Conservation (phyloP, 64 coral and sea anemone genomes). For the Stichodactyla mertensii region DNA sequence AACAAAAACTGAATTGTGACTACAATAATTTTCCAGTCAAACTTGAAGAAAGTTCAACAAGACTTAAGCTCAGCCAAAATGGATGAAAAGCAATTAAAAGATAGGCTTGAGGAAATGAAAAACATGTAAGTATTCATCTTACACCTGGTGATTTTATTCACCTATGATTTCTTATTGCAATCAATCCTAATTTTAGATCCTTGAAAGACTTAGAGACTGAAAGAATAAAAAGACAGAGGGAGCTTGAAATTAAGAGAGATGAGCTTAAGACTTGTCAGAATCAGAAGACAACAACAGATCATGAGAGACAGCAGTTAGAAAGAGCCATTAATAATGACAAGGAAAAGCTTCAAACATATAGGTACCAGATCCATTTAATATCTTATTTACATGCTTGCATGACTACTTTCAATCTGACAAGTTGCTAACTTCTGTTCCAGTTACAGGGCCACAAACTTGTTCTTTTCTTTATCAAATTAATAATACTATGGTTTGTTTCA, state of each 20-base stretch:
- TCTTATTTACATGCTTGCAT: too few species aligned
- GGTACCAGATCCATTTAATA: background rate
- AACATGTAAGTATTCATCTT: constrained; percentile 65
- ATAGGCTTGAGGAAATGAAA: constrained; percentile 83
- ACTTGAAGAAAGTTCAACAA: constrained; percentile 59
- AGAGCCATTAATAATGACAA: constrained; percentile 54
- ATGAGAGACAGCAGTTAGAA: constrained; percentile 78
- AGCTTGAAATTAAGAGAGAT: constrained; percentile 60
- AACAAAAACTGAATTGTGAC: too few species aligned
- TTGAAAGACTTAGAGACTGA: constrained; percentile 91
- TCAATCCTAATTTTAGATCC: constrained; percentile 35
- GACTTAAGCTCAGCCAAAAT: constrained; percentile 48
- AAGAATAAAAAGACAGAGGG: constrained; percentile 61
- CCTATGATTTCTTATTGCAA: too few species aligned
- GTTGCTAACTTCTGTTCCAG: too few species aligned
- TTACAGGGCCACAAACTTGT: too few species aligned
- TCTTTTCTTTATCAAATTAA: too few species aligned
- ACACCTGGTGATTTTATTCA: too few species aligned
- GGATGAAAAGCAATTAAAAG: constrained; percentile 64
- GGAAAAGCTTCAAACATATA: constrained; percentile 69
- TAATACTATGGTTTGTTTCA: too few species aligned
- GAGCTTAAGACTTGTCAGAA: constrained; percentile 61
- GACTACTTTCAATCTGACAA: background rate
- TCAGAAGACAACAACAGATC: constrained; percentile 68
- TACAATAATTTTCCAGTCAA: constrained; percentile 42